These are phyloP conservation scores for Calosoma granatense DNA, from an alignment of 1,140 invertebrate genomes.

Conservation along the genomic window DNA sequence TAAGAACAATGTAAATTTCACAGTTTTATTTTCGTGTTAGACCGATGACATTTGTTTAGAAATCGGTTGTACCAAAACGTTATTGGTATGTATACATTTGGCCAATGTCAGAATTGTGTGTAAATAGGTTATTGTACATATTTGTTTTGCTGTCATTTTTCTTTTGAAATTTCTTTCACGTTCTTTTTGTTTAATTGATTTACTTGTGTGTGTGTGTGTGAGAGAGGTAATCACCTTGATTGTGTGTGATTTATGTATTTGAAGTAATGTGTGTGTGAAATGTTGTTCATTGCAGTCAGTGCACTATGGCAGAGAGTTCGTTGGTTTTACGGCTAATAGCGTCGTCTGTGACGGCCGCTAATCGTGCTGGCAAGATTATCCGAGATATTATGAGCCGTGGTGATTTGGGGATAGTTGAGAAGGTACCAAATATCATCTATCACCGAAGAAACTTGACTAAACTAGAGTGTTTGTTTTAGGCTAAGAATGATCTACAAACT, in stretches of 20 bases:
- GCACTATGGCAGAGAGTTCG: constrained; percentile 21
- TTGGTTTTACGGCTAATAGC: constrained; percentile 56
- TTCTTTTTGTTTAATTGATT: no score
- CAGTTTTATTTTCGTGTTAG: not conserved
- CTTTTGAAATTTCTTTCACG: no score
- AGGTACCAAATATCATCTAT: constrained; percentile 42
- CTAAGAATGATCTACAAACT: constrained; percentile 92
- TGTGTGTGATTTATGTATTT: no score
- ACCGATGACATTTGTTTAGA: not conserved
- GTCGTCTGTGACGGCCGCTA: constrained; percentile 67
- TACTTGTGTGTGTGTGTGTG: no score
- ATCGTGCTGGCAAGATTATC: constrained; percentile 79
- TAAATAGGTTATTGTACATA: no score
- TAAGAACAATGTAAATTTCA: not conserved
- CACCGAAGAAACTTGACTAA: not conserved
- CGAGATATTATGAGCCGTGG: constrained; percentile 81
- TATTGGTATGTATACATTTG: no score
- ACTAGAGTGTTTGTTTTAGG: constrained; percentile 38
- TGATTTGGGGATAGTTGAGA: constrained; percentile 83
- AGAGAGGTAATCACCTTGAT: no score
- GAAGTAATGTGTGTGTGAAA: no score
- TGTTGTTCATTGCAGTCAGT: no score
- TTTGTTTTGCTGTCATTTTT: no score
- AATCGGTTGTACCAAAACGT: no score
- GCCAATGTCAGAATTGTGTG: no score